These are phyloP conservation scores for Atrina japonica DNA, from an alignment of 2,888 invertebrate genomes.

Conservation along the genomic window DNA sequence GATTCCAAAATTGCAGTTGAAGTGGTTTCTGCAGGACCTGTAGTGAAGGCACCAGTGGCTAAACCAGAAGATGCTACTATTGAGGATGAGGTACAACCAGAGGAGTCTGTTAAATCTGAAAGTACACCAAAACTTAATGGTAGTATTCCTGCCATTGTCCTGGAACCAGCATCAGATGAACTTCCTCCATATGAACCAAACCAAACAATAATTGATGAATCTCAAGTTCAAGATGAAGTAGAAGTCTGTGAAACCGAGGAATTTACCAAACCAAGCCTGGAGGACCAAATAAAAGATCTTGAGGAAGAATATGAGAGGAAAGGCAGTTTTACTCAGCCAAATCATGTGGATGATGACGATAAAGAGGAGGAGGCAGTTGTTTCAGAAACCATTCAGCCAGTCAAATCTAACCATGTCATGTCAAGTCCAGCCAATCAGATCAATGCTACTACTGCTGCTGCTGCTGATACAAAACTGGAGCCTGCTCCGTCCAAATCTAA, in stretches of 20 bases:
- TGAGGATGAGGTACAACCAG: constrained; percentile 49
- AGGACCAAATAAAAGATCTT: constrained; percentile 71
- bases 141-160: constrained; percentile 55
- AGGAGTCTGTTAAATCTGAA: constrained; percentile 33
- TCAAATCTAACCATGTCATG: constrained; percentile 38
- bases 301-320: constrained; percentile 65
- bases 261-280: constrained; percentile 60
- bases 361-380: constrained; percentile 26
- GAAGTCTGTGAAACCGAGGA: constrained; percentile 56
- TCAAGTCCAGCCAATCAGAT: constrained; percentile 23
- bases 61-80: constrained; percentile 43
- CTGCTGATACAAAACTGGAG: constrained; percentile 9
- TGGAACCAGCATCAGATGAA: constrained; percentile 36
- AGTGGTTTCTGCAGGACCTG: constrained; percentile 51
- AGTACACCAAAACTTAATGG: constrained; percentile 60
- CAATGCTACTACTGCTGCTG: constrained; percentile 7
- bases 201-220: constrained; percentile 37
- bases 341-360: constrained; percentile 49
- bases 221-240: constrained; percentile 63
- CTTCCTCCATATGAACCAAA: constrained; percentile 40
- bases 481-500: constrained; percentile 33
- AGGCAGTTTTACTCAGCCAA: constrained; percentile 48
- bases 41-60: constrained; percentile 58
- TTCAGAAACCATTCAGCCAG: constrained; percentile 37
- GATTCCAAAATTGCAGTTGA: constrained; percentile 25